phyloP scores from a whole-genome alignment of 2,888 invertebrate species.

The Alitta virens region DNA sequence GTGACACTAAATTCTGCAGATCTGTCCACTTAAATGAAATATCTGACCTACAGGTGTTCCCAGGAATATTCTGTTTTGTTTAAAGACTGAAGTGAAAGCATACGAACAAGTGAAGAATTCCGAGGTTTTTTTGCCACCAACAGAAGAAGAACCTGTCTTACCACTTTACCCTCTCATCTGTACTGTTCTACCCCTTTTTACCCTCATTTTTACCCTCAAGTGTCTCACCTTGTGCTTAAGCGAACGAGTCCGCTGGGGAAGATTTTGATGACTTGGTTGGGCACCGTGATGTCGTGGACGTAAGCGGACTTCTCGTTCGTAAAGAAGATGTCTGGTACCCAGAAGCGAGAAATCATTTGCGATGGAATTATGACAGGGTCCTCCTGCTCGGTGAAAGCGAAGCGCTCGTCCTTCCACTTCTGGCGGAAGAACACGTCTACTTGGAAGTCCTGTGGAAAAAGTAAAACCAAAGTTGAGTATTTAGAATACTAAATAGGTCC shows the following conservation, averaged over 20 bases:
- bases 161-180: no score
- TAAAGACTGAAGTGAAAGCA: no score
- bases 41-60: no score
- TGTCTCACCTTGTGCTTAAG: constrained; percentile 23
- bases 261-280: constrained; percentile 24
- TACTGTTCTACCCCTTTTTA: no score
- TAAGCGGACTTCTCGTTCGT: constrained; percentile 27
- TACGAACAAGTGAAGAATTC: no score
- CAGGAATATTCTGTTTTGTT: no score
- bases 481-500: no score
- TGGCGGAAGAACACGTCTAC: constrained; percentile 27
- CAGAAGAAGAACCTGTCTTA: no score
- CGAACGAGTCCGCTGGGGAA: constrained; percentile 24
- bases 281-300: constrained; percentile 22
- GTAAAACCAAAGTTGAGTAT: neutral
- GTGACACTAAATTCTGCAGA: no score
- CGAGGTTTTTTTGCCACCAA: no score
- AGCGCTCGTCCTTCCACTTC: constrained; percentile 23
- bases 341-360: constrained; percentile 17
- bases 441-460: constrained; percentile 21
- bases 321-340: constrained; percentile 30
- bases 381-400: constrained; percentile 15
- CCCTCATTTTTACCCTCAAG: no score
- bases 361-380: constrained; percentile 9
- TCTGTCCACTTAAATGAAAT: no score